Base-by-base conservation (phyloP, 2,797 vertebrate species). In the Dallia pectoralis region DNA sequence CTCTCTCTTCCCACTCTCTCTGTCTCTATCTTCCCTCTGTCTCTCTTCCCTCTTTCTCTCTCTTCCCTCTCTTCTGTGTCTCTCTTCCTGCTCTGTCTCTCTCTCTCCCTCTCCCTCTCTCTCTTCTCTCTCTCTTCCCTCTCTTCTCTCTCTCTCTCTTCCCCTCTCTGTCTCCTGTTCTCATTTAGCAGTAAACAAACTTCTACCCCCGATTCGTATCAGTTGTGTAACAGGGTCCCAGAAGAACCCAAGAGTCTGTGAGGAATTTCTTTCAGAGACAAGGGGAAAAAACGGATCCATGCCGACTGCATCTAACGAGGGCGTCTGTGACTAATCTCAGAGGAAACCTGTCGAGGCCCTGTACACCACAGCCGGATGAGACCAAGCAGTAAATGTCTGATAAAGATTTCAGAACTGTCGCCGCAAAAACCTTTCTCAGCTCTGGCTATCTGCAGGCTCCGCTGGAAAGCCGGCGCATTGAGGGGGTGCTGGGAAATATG, bases 331-430 rank as follows among this genome's bases (percentile, higher is more conserved):
- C 81, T 88, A 91, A 93, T 92, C 88, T 91, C 89, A 67, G 47
- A 89, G 84, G 91, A 91, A 90, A 87, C 84, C 90, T 90, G 89
- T 91, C 92, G 91, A 86, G 85, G 87, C 87, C 87, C 81, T 77
- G 78, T 83, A 89, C 81, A 91, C 80, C 86, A 81, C 80, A 79
- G 83, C 87, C 84, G 91, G 89, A 89, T 81, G 83, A 92, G 91
- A 90, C 74, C 78, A 89, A 87, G 88, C 82, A 88, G 88, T 91
- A 91, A 91, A 87, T 91, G 90, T 85, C 86, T 86, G 88, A 89
- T 90, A 90, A 92, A 89, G 87, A 85, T 84, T 79, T 91, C 87
- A 92, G 91, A 90, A 92, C 93, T 92, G 88, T 78, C 85, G 70
- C 79, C 64, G 83, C 85, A 90, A 86, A 86, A 89, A 86, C 89